phyloP scores from a whole-genome alignment of 1,140 invertebrate genomes.

The Eumaeus atala region DNA sequence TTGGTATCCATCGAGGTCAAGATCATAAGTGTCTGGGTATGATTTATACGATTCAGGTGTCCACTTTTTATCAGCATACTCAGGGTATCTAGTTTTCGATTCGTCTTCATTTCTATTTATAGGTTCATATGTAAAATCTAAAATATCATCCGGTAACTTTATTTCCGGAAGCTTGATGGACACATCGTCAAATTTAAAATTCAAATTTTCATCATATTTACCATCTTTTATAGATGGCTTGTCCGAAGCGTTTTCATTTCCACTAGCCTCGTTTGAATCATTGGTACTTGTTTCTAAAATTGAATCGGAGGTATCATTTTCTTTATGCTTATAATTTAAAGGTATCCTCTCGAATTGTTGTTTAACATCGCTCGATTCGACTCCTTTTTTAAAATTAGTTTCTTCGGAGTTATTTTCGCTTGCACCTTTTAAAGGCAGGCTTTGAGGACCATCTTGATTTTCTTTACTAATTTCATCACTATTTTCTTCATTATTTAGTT shows the following conservation, averaged over 20 bases:
- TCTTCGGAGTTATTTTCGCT: conserved; percentile 26
- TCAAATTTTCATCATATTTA: conserved; percentile 51
- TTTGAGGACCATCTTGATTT: conserved; percentile 28
- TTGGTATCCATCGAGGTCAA: background rate
- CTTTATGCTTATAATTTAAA: conserved; percentile 49
- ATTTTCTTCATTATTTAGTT: conserved; percentile 45
- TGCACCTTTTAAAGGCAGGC: conserved; percentile 31
- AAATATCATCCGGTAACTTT: conserved; percentile 58
- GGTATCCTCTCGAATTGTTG: conserved; percentile 70
- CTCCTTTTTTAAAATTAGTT: conserved; percentile 19
- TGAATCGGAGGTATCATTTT: background rate
- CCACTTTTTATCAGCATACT: conserved; percentile 29
- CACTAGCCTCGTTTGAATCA: conserved; percentile 16
- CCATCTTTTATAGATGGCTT: conserved; percentile 29
- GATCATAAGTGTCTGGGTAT: background rate
- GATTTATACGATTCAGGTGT: background rate
- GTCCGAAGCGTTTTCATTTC: conserved; percentile 31
- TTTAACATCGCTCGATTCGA: conserved; percentile 45
- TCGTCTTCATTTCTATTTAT: conserved; percentile 27
- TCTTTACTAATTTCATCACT: conserved; percentile 38
- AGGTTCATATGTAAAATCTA: conserved; percentile 38
- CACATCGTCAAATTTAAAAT: conserved; percentile 55
- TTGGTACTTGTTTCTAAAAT: conserved; percentile 7
- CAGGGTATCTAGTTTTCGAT: conserved; percentile 3
- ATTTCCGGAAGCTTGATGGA: conserved; percentile 60